These are phyloP conservation scores for Holothuria scabra DNA, from an alignment of 53 echinoderm and acorn worm species.

Conservation along the genomic window DNA sequence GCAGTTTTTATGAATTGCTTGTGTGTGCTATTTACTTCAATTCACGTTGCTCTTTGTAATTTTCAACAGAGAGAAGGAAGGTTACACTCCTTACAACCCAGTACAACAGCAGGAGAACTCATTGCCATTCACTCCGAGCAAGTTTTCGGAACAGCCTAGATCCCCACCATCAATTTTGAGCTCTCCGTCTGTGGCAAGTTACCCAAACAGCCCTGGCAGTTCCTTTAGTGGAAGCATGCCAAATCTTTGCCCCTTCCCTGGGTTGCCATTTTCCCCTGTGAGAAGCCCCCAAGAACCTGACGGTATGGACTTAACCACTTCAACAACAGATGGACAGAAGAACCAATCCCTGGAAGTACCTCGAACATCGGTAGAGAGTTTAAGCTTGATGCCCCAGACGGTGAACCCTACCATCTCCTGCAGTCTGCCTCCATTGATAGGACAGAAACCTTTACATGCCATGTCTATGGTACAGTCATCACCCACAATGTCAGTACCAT, in stretches of 20 bases:
- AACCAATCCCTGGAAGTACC: background rate
- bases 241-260: conserved; percentile 62
- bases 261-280: conserved; percentile 46
- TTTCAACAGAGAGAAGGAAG: conserved; percentile 51
- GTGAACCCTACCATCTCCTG: no score
- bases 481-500: conserved; percentile 4
- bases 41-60: background rate
- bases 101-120: conserved; percentile 38
- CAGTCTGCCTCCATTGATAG: background rate
- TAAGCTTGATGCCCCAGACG: no score
- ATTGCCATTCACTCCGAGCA: conserved; percentile 8
- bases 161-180: conserved; percentile 55
- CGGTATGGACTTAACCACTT: background rate
- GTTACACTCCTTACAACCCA: conserved; percentile 28
- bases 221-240: conserved; percentile 84
- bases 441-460: conserved; percentile 15
- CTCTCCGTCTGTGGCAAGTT: conserved; percentile 43
- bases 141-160: conserved; percentile 41
- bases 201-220: conserved; percentile 50
- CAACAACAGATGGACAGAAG: background rate
- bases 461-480: background rate
- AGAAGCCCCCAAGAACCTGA: conserved; percentile 7
- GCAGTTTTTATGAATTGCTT: background rate
- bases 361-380: no score
- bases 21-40: background rate